phyloP scores from a whole-genome alignment of 1,140 invertebrate species.

The Procambarus virginalis region DNA sequence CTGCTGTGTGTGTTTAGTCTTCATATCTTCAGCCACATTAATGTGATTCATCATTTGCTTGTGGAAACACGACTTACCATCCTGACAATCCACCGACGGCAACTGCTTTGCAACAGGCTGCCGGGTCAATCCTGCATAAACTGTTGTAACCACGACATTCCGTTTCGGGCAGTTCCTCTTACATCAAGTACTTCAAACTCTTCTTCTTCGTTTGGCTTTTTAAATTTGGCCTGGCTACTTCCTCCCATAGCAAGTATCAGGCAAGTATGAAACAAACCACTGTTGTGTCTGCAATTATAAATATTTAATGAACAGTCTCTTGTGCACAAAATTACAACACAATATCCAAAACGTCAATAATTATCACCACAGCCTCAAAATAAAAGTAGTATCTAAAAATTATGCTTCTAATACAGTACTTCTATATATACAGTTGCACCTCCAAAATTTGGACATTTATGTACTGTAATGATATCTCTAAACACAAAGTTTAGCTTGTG shows the following conservation, averaged over 20 bases:
- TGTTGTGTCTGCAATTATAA: background rate
- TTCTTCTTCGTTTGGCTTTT: constrained; percentile 62
- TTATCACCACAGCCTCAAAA: no score
- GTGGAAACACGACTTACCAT: constrained; percentile 80
- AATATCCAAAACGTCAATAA: no score
- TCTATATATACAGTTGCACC: no score
- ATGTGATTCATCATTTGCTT: background rate
- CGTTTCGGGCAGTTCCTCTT: constrained; percentile 79
- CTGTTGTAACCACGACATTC: constrained; percentile 82
- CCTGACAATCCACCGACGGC: constrained; percentile 89
- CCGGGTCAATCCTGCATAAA: constrained; percentile 86
- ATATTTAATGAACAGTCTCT: no score
- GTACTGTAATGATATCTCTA: no score
- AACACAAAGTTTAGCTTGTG: no score
- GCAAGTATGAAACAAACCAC: background rate
- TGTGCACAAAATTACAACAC: no score
- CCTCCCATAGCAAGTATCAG: constrained; percentile 46
- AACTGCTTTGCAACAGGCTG: constrained; percentile 88
- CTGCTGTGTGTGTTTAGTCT: no score
- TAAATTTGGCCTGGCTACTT: constrained; percentile 5
- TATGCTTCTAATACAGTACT: no score
- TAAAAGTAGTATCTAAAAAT: no score
- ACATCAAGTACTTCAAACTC: constrained; percentile 75
- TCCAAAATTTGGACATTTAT: no score
- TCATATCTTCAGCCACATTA: no score